These are phyloP conservation scores for Alligator sinensis DNA, from an alignment of 2,113 vertebrate genomes.

Conservation along the genomic window DNA sequence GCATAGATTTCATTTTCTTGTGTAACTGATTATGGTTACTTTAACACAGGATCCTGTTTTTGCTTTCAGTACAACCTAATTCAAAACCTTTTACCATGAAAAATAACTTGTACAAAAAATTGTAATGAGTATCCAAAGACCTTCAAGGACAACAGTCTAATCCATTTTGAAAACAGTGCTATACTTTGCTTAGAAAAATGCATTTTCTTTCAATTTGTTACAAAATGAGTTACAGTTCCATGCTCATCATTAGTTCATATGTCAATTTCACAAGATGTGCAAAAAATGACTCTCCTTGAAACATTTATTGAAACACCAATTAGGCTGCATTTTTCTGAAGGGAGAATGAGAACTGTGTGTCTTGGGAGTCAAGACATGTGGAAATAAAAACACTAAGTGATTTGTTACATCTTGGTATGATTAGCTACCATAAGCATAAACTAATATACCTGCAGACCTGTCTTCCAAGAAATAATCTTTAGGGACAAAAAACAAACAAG, in stretches of 20 bases:
- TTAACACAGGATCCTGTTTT: not conserved
- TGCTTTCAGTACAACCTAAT: slow-evolving; percentile 33
- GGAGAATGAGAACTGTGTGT: not conserved
- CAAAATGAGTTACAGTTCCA: slow-evolving; percentile 33
- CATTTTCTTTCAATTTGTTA: slow-evolving; percentile 46
- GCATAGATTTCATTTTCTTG: slow-evolving; percentile 32
- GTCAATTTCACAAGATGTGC: not conserved
- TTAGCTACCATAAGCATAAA: not conserved
- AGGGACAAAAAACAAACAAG: not conserved
- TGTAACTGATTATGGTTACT: slow-evolving; percentile 7
- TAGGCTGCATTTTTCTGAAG: not conserved
- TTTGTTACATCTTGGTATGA: not conserved
- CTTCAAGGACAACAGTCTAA: slow-evolving; percentile 41
- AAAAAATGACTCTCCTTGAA: slow-evolving; percentile 24
- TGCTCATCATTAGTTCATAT: slow-evolving; percentile 35
- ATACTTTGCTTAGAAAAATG: slow-evolving; percentile 30
- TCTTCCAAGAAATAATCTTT: not conserved
- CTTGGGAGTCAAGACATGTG: not conserved
- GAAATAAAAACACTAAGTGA: not conserved
- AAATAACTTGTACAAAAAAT: slow-evolving; percentile 35
- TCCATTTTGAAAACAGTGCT: slow-evolving; percentile 40
- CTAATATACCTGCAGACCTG: not conserved
- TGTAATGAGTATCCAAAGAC: slow-evolving; percentile 44
- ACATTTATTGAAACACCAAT: not conserved
- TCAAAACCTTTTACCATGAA: slow-evolving; percentile 65